Conservation (phyloP, 1,140 invertebrate genomes). For the Drosophila rufa region DNA sequence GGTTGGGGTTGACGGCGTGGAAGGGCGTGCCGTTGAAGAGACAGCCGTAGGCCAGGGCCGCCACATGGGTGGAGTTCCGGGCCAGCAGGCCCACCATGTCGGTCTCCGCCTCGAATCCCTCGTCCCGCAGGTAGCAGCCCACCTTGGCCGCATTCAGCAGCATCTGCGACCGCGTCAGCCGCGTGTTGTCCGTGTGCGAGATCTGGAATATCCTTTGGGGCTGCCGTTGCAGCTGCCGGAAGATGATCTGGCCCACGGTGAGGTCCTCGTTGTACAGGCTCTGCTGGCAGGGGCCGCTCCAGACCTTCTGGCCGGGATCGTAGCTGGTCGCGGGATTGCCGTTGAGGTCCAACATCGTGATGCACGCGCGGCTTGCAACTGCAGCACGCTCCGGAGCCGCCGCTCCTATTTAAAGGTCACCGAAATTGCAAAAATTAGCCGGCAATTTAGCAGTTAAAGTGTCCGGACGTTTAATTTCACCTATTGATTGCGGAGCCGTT, state of each 20-base stretch:
- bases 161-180: constrained; percentile 65
- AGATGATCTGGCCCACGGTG: constrained; percentile 68
- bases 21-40: constrained; percentile 78
- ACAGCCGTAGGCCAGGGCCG: constrained; percentile 71
- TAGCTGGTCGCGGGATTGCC: constrained; percentile 52
- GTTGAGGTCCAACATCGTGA: constrained; percentile 57
- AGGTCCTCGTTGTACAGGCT: constrained; percentile 65
- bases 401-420: constrained; percentile 62
- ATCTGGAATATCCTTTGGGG: constrained; percentile 70
- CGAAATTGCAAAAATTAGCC: constrained; percentile 45
- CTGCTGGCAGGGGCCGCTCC: constrained; percentile 54
- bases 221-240: constrained; percentile 56
- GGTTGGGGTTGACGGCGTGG: constrained; percentile 68
- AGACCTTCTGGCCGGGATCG: constrained; percentile 43
- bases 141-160: constrained; percentile 60
- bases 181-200: constrained; percentile 71
- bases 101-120: constrained; percentile 51
- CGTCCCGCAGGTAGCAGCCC: constrained; percentile 47
- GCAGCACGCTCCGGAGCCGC: constrained; percentile 16
- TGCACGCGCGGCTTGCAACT: constrained; percentile 47
- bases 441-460: constrained; percentile 56
- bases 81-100: constrained; percentile 72
- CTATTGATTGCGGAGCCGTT: constrained; percentile 33
- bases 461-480: constrained; percentile 47
- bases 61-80: constrained; percentile 66